Conservation (phyloP, 2,797 vertebrate species). For the Mionectes olivaceus region DNA sequence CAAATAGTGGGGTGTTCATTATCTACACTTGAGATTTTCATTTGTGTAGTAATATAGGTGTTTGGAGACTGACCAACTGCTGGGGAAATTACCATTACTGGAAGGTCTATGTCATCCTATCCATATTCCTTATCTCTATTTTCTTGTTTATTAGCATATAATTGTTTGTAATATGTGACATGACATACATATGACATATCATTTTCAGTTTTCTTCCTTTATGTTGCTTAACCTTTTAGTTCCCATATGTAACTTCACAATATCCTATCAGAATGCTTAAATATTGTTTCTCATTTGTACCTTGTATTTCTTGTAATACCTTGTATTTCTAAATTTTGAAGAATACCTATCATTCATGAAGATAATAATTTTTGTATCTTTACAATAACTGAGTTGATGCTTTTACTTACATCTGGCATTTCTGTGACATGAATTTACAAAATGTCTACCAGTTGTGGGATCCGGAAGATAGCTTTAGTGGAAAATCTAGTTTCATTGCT, state of each 20-base stretch:
- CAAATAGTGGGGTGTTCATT: not conserved
- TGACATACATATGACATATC: not conserved
- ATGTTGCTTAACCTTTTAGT: not conserved
- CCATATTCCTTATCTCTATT: not conserved
- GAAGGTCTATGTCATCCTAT: not conserved
- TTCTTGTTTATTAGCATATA: not conserved
- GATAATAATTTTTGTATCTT: not conserved
- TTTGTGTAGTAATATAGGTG: not conserved
- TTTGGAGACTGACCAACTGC: not conserved
- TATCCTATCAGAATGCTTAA: not conserved
- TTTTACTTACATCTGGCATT: not conserved
- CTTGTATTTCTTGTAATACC: not conserved
- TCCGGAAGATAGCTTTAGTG: not conserved
- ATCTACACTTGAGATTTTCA: not conserved
- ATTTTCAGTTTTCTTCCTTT: not conserved
- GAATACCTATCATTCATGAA: not conserved
- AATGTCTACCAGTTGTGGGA: not conserved
- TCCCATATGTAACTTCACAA: not conserved
- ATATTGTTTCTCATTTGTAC: not conserved
- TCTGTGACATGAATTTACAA: not conserved
- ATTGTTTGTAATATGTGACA: not conserved
- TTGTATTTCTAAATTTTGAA: not conserved
- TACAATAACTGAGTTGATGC: not conserved
- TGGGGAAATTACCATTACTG: not conserved
- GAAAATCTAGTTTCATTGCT: not conserved